These are phyloP conservation scores for Habroteleia sp. DNA, from an alignment of 2,888 invertebrate species.

Conservation along the genomic window DNA sequence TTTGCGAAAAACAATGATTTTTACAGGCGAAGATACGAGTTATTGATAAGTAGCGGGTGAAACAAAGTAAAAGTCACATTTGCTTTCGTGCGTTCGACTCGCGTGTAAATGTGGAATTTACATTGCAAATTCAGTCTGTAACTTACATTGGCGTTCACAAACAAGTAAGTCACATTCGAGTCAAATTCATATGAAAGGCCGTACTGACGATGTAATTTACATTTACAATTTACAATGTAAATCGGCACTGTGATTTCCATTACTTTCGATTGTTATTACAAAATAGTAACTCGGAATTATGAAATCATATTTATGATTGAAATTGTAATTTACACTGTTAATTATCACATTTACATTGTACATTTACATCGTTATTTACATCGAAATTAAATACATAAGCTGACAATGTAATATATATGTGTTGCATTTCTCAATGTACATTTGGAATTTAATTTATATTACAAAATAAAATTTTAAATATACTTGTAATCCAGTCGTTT, in stretches of 20 bases:
- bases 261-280: constrained; percentile 62
- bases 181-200: constrained; percentile 53
- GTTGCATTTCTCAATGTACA: constrained; percentile 65
- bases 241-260: constrained; percentile 63
- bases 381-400: constrained; percentile 64
- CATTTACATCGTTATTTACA: constrained; percentile 66
- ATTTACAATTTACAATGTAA: constrained; percentile 63
- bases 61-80: constrained; percentile 63
- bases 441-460: constrained; percentile 64
- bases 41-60: constrained; percentile 16
- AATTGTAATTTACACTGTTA: constrained; percentile 65
- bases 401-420: constrained; percentile 64
- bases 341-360: constrained; percentile 65
- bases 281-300: constrained; percentile 61
- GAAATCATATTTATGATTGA: constrained; percentile 62
- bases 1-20: constrained; percentile 56
- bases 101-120: constrained; percentile 65
- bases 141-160: constrained; percentile 57
- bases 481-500: constrained; percentile 63
- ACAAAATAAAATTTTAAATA: constrained; percentile 64
- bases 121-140: constrained; percentile 63
- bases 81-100: constrained; percentile 66
- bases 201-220: constrained; percentile 62
- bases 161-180: constrained; percentile 42
- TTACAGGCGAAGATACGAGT: constrained; percentile 32